phyloP scores from a whole-genome alignment of 1,140 invertebrate genomes.

The Neocloeon triangulifer region DNA sequence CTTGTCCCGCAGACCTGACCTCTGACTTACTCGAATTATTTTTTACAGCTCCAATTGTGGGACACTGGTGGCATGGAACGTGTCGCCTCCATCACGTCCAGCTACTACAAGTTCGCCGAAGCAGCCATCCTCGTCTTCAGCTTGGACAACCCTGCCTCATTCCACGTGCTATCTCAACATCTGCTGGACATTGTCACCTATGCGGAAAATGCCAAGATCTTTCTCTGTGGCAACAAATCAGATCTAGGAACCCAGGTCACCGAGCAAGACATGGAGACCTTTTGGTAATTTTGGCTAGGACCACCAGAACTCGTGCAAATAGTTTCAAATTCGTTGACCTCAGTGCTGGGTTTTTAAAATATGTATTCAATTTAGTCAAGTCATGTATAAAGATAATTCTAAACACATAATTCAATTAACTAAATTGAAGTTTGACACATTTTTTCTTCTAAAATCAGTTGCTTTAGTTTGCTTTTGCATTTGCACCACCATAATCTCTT shows the following conservation, averaged over 20 bases:
- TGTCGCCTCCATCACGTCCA: conserved; percentile 78
- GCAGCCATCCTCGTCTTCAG: conserved; percentile 78
- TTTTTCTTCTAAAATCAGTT: no score
- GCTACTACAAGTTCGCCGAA: conserved; percentile 84
- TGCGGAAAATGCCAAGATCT: conserved; percentile 83
- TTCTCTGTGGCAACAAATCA: conserved; percentile 73
- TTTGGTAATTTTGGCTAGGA: conserved; percentile 36
- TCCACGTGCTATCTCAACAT: conserved; percentile 78
- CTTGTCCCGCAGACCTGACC: not conserved
- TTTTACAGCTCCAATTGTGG: conserved; percentile 64
- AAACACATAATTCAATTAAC: no score
- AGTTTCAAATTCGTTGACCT: no score
- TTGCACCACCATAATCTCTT: no score
- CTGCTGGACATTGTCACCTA: conserved; percentile 75
- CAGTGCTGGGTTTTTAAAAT: no score
- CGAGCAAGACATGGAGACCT: conserved; percentile 72
- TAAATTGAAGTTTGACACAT: no score
- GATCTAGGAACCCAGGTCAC: conserved; percentile 64
- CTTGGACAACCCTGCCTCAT: conserved; percentile 71
- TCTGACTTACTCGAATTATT: conserved; percentile 4
- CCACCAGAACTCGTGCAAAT: no score
- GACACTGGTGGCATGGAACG: conserved; percentile 87
- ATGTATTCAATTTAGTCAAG: no score
- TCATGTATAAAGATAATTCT: no score
- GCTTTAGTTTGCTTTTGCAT: no score